These are phyloP conservation scores for Halisarca cf. caerulea DNA, from an alignment of 37 sponge, comb jelly and placozoan species.

Conservation along the genomic window DNA sequence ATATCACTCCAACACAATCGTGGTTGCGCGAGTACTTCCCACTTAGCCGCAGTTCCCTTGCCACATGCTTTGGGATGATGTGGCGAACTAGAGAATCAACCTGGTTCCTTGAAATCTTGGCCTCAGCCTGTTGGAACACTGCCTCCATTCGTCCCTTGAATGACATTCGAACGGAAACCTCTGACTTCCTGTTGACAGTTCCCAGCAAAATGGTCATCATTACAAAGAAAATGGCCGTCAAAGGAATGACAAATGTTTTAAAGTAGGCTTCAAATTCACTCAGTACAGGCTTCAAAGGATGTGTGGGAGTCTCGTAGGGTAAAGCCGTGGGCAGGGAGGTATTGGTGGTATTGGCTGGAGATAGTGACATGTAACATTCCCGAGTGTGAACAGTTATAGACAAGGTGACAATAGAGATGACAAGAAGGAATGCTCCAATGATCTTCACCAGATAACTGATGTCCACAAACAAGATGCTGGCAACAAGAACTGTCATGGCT, in stretches of 20 bases:
- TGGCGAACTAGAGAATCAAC: constrained; percentile 70
- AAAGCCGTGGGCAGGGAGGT: neutral
- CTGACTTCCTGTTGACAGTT: constrained; percentile 76
- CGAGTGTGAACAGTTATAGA: neutral
- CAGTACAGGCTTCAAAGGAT: neutral
- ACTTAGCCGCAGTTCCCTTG: constrained; percentile 35
- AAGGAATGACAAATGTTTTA: constrained; percentile 50
- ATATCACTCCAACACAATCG: constrained; percentile 89
- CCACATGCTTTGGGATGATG: constrained; percentile 83
- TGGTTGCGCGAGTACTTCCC: constrained; percentile 82
- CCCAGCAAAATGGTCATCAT: constrained; percentile 59
- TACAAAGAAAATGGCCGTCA: constrained; percentile 50
- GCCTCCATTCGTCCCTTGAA: constrained; percentile 75
- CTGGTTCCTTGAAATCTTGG: constrained; percentile 47
- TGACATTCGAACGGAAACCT: constrained; percentile 68
- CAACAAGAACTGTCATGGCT: constrained; percentile 53
- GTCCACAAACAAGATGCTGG: constrained; percentile 70
- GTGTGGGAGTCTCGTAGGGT: neutral
- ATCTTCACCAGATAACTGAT: constrained; percentile 69
- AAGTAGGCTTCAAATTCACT: constrained; percentile 46
- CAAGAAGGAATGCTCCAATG: constrained; percentile 34
- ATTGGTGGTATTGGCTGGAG: neutral
- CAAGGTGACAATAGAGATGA: neutral
- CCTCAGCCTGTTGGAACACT: constrained; percentile 32
- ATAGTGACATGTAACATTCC: neutral